Conservation (phyloP, 2,113 vertebrate species). For the Pardalotus punctatus region DNA sequence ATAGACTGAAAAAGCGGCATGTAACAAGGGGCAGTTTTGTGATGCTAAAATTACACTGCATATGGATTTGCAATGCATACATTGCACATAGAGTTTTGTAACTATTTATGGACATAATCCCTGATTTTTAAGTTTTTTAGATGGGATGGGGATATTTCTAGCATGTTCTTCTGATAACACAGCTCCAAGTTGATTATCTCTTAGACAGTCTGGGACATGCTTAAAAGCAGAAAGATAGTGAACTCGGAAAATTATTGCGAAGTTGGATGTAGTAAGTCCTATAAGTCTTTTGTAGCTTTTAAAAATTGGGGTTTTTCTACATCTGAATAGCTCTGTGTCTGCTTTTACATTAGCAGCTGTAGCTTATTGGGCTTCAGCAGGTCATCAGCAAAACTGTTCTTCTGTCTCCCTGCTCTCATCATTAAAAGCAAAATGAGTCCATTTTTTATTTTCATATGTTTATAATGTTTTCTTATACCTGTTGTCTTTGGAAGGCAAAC, state of each 20-base stretch:
- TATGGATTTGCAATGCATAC: constrained; percentile 6
- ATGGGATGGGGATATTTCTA: not conserved
- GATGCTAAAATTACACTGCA: constrained; percentile 49
- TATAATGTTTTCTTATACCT: not conserved
- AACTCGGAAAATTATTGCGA: not conserved
- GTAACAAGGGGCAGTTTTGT: constrained; percentile 38
- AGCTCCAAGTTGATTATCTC: not conserved
- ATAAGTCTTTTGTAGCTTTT: not conserved
- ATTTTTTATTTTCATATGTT: not conserved
- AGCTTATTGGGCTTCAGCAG: not conserved
- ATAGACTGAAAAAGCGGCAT: constrained; percentile 27
- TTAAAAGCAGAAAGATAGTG: not conserved
- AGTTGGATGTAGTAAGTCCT: not conserved
- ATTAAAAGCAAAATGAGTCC: not conserved
- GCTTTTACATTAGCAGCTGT: not conserved
- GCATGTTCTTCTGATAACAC: not conserved
- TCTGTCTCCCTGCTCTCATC: not conserved
- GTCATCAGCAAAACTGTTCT: not conserved
- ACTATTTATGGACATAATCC: not conserved
- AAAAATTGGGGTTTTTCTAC: not conserved
- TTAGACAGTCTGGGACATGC: not conserved
- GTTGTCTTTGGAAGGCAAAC: not conserved
- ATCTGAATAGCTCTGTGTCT: not conserved
- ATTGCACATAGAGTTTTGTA: constrained; percentile 1
- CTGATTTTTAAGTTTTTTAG: not conserved